These are phyloP conservation scores for Chaetops frenatus DNA, from an alignment of 2,113 vertebrate species.

Conservation along the genomic window DNA sequence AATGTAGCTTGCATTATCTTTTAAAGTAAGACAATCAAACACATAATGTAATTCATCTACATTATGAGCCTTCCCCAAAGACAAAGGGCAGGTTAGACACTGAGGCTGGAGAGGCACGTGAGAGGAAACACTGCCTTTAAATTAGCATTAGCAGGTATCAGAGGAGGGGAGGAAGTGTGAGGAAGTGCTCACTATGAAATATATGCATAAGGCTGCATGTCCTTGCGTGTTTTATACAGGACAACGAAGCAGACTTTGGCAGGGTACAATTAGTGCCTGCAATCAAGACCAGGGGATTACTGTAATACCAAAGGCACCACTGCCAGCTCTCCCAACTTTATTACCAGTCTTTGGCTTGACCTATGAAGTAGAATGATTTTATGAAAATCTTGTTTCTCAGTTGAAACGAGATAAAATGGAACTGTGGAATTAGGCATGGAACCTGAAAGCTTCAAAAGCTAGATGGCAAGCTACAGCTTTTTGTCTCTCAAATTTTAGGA, in stretches of 20 bases:
- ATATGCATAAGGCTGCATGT: background rate
- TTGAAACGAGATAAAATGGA: background rate
- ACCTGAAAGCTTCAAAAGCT: background rate
- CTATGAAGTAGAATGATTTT: background rate
- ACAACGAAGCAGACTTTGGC: background rate
- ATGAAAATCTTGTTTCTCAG: background rate
- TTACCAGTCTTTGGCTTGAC: background rate
- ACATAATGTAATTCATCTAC: background rate
- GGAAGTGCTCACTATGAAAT: background rate
- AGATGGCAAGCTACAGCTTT: background rate
- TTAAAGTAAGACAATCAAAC: conserved; percentile 21
- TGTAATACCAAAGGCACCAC: background rate
- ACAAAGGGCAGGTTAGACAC: background rate
- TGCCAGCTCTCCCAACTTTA: background rate
- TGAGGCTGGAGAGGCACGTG: background rate
- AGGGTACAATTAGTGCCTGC: background rate
- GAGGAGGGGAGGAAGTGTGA: background rate
- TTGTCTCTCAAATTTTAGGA: background rate
- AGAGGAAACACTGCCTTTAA: background rate
- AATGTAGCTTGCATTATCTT: conserved; percentile 20
- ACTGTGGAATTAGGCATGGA: background rate
- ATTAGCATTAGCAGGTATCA: background rate
- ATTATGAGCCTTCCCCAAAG: background rate
- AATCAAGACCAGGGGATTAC: background rate
- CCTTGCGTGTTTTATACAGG: background rate